Base-by-base conservation (phyloP, 2,113 vertebrate genomes). In the Megalops atlanticus region DNA sequence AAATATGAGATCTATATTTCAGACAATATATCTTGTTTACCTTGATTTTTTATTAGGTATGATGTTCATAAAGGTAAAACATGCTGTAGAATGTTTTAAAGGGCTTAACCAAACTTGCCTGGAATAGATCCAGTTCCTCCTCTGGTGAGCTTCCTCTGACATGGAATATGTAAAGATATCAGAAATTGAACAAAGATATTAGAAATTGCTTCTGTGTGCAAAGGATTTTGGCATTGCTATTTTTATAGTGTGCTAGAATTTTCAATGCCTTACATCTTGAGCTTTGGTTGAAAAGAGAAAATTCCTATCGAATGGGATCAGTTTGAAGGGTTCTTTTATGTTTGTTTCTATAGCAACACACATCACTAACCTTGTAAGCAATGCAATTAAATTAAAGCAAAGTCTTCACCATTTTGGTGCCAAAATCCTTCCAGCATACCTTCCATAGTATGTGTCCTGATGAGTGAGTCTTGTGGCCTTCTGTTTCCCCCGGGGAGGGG, bases 361-460 rank as follows among this genome's bases (percentile, higher is more conserved):
- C 0, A 69, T 69, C 31, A 71, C 16, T 64, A 64, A n/a, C 58
- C 58, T 64, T 27, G 58, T 24, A 10, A 64, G 7, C 24, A 71
- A 11, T 71, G 69, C 33, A 71, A 71, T 24, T 54, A 31, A 64
- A 10, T 71, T 7, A 45, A 74, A 10, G 45, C 31, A 21, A 41
- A 41, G 5, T 10, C n/a, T 43, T 36, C 11, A 72, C 1, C n/a
- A 12, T 35, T 36, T 72, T 18, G 0, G 0, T 72, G 31, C 2
- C 10, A 72, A 21, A 69, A 70, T 31, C 27, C 18, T 33, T 33
- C n/a, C 12, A 15, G 21, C 40, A 6, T 92, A 98, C 97, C 96
- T 97, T 91, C 82, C 89, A 8, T 89, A n/a, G 72, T 94, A 91
- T 0, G 90, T 93, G 69, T 96, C 93, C 71, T 95, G 93, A 2